These are phyloP conservation scores for Leptinotarsa juncta DNA, from an alignment of 2,888 invertebrate species.

Conservation along the genomic window DNA sequence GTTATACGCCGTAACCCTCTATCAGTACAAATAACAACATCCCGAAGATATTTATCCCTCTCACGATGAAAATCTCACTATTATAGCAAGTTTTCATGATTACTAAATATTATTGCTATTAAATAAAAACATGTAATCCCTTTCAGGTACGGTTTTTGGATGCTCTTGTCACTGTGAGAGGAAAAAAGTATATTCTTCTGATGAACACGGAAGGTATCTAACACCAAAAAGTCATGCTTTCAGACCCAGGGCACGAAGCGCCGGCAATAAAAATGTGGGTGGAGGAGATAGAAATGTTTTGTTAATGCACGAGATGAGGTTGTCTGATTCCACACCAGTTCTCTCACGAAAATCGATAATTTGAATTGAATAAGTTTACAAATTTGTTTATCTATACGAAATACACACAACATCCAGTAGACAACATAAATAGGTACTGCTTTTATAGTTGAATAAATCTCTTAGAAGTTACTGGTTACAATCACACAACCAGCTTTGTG, in stretches of 20 bases:
- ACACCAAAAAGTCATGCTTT: slow-evolving; percentile 17
- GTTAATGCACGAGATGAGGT: slow-evolving; percentile 38
- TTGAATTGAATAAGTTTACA: background rate
- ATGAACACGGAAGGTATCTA: background rate
- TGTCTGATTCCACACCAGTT: slow-evolving; percentile 47
- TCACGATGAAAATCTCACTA: no score
- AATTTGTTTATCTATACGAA: no score
- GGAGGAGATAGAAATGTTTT: slow-evolving; percentile 37
- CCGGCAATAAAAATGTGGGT: slow-evolving; percentile 30
- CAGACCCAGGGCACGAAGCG: slow-evolving; percentile 34
- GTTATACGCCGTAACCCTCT: no score
- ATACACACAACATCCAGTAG: no score
- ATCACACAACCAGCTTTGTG: no score
- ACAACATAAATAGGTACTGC: no score
- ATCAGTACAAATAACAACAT: no score
- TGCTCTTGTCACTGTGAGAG: slow-evolving; percentile 22
- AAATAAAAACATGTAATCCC: background rate
- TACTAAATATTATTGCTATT: no score
- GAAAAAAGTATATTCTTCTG: background rate
- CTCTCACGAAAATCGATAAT: slow-evolving; percentile 32
- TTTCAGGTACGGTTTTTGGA: slow-evolving; percentile 36
- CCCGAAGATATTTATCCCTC: no score
- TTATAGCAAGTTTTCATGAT: no score
- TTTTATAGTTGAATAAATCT: no score
- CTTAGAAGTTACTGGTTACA: no score